Percentiles rank a stretch among this genome's conserved stretches.
Conservation (phyloP, 1,140 invertebrate genomes). For the Hypsibius dujardini region DNA sequence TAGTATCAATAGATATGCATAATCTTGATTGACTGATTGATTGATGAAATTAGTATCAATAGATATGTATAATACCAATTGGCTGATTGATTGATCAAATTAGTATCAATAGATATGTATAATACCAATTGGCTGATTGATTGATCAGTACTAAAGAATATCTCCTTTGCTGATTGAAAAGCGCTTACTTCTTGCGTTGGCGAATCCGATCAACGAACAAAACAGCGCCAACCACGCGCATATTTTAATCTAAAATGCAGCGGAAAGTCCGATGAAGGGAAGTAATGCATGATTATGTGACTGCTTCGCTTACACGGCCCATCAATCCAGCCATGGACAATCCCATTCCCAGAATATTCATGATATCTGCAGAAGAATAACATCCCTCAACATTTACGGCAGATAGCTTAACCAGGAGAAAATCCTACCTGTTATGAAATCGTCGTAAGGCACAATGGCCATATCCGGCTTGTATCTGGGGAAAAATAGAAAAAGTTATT, state of each 20-base stretch:
- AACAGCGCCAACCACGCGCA: constrained; percentile 96
- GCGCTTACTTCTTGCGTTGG: constrained; percentile 53
- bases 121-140: too few relatives aligned
- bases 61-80: too few relatives aligned
- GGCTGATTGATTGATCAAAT: too few relatives aligned
- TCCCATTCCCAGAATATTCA: constrained; percentile 96
- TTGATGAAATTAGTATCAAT: too few relatives aligned
- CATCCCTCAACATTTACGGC: background rate
- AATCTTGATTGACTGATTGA: too few relatives aligned
- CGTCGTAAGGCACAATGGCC: constrained; percentile 7
- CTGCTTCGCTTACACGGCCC: constrained; percentile 56
- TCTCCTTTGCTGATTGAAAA: too few relatives aligned
- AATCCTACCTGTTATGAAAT: background rate
- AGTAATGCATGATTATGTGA: constrained; percentile 17
- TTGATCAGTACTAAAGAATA: too few relatives aligned
- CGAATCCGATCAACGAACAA: constrained; percentile 95
- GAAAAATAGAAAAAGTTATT: background rate
- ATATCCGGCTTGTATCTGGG: constrained; percentile 13
- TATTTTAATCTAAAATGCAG: constrained; percentile 63
- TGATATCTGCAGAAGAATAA: constrained; percentile 55
- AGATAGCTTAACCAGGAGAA: background rate
- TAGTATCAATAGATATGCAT: too few relatives aligned
- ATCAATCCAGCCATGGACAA: constrained; percentile 99
- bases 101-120: too few relatives aligned
- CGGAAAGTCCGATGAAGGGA: constrained; percentile 22